Percentiles rank a stretch among this genome's conserved stretches.
Conservation (phyloP, 2,888 invertebrate species). For the Achlya flavicornis region DNA sequence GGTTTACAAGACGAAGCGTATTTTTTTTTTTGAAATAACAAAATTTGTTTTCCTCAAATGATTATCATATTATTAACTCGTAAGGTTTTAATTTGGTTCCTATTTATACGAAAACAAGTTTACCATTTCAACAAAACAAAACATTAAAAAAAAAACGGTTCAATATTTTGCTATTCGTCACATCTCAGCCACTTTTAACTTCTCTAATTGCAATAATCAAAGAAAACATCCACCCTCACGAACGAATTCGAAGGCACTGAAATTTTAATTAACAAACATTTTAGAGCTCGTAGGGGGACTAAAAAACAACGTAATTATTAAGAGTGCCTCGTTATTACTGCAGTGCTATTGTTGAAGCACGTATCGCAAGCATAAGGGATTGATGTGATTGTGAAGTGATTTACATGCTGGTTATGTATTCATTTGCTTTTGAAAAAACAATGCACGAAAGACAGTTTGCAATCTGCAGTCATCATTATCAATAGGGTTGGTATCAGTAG, state of each 20-base stretch:
- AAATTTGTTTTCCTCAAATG: too few species aligned
- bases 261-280: conserved; percentile 45
- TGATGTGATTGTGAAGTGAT: background rate
- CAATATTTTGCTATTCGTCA: background rate
- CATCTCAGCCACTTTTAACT: background rate
- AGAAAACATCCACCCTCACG: background rate
- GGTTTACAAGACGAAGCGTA: too few species aligned
- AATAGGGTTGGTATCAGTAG: too few species aligned
- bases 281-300: conserved; percentile 13
- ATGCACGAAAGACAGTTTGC: too few species aligned
- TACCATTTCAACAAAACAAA: too few species aligned
- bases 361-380: conserved; percentile 27
- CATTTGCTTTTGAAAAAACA: background rate
- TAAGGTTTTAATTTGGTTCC: too few species aligned
- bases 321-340: conserved; percentile 28
- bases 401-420: background rate
- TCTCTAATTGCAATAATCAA: conserved; percentile 4
- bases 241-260: conserved; percentile 32
- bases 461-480: too few species aligned
- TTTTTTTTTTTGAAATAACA: too few species aligned
- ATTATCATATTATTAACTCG: too few species aligned
- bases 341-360: conserved; percentile 53
- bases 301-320: conserved; percentile 26
- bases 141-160: too few species aligned
- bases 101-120: too few species aligned